Evolutionary conservation across 2,113 vertebrate genomes (phyloP).

Genomic region (Gallinago media): DNA sequence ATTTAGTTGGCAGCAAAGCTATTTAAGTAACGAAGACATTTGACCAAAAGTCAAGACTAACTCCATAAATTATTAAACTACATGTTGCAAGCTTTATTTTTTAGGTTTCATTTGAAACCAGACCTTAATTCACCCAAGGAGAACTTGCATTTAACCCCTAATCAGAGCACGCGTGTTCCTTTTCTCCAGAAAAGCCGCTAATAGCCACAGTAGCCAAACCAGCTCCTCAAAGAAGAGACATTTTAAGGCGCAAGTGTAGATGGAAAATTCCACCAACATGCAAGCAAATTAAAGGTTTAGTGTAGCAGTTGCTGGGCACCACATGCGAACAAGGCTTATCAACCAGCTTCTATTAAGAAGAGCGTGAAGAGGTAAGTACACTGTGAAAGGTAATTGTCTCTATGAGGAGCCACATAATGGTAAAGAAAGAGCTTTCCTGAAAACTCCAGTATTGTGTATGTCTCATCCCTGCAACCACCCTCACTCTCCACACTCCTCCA

Average conservation of each 20-base stretch:
- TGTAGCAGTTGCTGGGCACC: neutral
- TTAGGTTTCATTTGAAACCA: constrained; percentile 26
- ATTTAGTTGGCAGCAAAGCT: constrained; percentile 5
- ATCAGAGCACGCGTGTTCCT: rapidly evolving
- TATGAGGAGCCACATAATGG: rapidly evolving
- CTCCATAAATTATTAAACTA: constrained; percentile 75
- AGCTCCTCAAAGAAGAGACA: neutral
- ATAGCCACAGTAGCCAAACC: neutral
- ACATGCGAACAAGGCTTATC: neutral
- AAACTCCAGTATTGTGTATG: rapidly evolving
- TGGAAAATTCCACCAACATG: neutral
- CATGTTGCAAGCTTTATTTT: constrained; percentile 60
- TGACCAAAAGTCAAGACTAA: constrained; percentile 68
- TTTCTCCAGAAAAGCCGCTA: neutral
- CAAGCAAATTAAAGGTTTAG: neutral
- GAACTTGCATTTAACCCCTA: constrained; percentile 37
- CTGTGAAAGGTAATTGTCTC: neutral
- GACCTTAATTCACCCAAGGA: constrained; percentile 12
- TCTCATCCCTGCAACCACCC: neutral
- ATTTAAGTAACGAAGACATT: constrained; percentile 57
- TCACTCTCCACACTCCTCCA: neutral
- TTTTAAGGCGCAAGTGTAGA: neutral
- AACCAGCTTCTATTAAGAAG: neutral
- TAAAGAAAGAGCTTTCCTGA: neutral
- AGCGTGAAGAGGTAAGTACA: neutral